Conservation (phyloP, 2,888 invertebrate genomes). For the Caenorhabditis imperialis region DNA sequence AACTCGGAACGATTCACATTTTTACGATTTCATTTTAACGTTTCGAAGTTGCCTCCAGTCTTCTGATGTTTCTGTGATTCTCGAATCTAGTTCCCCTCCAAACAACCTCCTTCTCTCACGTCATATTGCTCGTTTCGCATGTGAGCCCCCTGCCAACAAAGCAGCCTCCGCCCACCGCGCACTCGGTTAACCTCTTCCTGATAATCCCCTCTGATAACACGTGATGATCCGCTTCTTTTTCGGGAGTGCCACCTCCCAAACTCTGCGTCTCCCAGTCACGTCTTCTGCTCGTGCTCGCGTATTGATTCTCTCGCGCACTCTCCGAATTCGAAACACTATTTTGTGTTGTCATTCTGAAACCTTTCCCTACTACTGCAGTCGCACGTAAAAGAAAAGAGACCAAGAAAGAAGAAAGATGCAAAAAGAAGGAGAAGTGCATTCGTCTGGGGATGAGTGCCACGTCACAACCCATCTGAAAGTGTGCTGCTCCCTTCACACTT, state of each 20-base stretch:
- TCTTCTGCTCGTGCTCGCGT: constrained; percentile 23
- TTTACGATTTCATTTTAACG: no score
- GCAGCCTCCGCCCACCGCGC: no score
- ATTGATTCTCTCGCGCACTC: constrained; percentile 25
- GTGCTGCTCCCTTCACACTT: constrained; percentile 11
- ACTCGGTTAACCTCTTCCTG: no score
- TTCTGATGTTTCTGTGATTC: no score
- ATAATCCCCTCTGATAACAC: no score
- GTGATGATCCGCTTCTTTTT: neutral
- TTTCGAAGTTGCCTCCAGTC: no score
- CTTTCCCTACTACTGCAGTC: constrained; percentile 10
- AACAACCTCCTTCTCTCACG: no score
- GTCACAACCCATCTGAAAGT: neutral
- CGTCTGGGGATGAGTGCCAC: constrained; percentile 7
- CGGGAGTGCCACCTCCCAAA: neutral
- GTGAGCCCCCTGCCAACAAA: no score
- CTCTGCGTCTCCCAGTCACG: constrained; percentile 3
- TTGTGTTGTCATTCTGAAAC: neutral
- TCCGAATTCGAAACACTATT: constrained; percentile 1
- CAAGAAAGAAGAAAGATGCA: neutral
- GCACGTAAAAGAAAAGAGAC: neutral
- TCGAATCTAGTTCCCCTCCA: no score
- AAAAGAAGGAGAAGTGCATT: constrained; percentile 3
- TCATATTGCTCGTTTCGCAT: no score
- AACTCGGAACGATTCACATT: no score